phyloP scores from a whole-genome alignment of 2,888 invertebrate genomes.

The Tetrapedia diversipes region DNA sequence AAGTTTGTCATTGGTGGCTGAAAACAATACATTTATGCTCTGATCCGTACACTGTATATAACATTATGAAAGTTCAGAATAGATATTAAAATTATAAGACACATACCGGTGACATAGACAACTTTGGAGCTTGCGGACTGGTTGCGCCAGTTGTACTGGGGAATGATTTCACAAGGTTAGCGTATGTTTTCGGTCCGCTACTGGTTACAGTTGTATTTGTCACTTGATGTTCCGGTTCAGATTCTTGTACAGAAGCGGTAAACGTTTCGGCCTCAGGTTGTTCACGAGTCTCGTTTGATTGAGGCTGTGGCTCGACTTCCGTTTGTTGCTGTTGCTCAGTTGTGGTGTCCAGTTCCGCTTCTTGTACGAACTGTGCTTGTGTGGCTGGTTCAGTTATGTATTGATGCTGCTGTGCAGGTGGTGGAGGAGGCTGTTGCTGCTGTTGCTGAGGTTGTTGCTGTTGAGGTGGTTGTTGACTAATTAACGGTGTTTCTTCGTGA shows the following conservation, averaged over 20 bases:
- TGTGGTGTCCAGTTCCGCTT: constrained; percentile 74
- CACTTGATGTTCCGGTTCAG: constrained; percentile 81
- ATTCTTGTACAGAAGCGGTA: constrained; percentile 79
- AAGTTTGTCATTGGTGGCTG: constrained; percentile 81
- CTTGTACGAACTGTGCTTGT: constrained; percentile 79
- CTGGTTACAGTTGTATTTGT: constrained; percentile 81
- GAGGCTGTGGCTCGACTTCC: constrained; percentile 77
- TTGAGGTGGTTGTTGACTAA: constrained; percentile 74
- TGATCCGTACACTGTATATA: neutral
- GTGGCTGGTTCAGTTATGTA: constrained; percentile 73
- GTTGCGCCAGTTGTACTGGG: constrained; percentile 75
- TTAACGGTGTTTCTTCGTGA: constrained; percentile 79
- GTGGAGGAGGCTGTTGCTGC: constrained; percentile 64
- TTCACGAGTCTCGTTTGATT: constrained; percentile 77
- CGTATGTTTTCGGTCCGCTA: constrained; percentile 91
- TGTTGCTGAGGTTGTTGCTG: constrained; percentile 70
- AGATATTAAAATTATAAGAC: constrained; percentile 11
- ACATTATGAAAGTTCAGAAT: neutral
- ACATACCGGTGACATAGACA: constrained; percentile 83
- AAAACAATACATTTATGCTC: constrained; percentile 36
- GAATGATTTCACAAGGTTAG: constrained; percentile 90
- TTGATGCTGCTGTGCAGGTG: constrained; percentile 73
- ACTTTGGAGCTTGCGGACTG: constrained; percentile 80
- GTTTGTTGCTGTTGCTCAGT: constrained; percentile 66
- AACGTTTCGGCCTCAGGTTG: constrained; percentile 78